Evolutionary conservation across 2,113 vertebrate species (phyloP).

Genomic region (Brachyistius frenatus): DNA sequence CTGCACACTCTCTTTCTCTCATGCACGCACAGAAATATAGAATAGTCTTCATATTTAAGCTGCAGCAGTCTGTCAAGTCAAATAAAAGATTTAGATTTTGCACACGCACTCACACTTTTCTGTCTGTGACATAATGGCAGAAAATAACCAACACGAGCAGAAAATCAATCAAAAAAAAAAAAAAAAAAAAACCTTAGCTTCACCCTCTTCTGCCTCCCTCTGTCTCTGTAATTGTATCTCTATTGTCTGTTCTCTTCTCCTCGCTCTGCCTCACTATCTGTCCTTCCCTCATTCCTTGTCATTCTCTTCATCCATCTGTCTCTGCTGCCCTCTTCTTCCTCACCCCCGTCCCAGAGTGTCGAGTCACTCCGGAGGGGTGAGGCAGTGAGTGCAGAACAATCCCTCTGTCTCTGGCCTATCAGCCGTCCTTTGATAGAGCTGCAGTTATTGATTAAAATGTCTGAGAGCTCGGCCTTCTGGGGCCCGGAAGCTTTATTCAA

Average conservation of each 20-base stretch:
- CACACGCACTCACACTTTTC: constrained; percentile 32
- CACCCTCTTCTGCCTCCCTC: constrained; percentile 38
- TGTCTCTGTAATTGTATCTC: constrained; percentile 60
- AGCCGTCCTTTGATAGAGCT: constrained; percentile 81
- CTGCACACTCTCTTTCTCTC: background rate
- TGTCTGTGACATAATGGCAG: constrained; percentile 58
- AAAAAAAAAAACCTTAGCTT: constrained; percentile 39
- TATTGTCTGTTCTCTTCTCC: constrained; percentile 49
- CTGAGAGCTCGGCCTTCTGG: constrained; percentile 79
- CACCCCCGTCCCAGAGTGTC: constrained; percentile 70
- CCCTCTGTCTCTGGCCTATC: constrained; percentile 79
- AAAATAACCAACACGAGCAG: constrained; percentile 61
- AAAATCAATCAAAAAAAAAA: constrained; percentile 54
- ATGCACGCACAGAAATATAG: constrained; percentile 20
- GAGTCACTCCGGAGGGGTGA: constrained; percentile 77
- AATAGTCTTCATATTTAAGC: constrained; percentile 40
- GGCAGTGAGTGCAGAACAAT: constrained; percentile 77
- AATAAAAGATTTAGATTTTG: constrained; percentile 45
- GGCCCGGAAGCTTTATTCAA: constrained; percentile 80
- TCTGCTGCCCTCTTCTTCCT: constrained; percentile 58
- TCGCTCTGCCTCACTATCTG: constrained; percentile 57
- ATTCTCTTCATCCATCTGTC: constrained; percentile 64
- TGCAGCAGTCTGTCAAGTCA: constrained; percentile 52
- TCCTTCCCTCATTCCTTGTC: constrained; percentile 61
- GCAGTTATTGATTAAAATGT: constrained; percentile 84